phyloP scores from a whole-genome alignment of 2,888 invertebrate species.

The Hedychridium roseum region DNA sequence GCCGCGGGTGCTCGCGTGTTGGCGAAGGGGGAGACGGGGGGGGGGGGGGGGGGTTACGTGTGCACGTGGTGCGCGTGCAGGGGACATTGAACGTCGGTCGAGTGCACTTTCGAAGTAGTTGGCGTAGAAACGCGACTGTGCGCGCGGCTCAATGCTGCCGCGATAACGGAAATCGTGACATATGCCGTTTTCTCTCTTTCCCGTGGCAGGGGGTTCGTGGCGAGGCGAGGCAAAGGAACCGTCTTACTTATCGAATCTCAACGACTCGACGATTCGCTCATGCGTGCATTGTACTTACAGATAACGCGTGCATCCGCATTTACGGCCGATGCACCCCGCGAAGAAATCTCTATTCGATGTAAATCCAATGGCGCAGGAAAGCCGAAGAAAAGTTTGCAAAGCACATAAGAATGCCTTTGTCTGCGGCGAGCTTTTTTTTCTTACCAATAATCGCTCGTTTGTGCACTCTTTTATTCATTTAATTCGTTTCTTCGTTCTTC shows the following conservation, averaged over 20 bases:
- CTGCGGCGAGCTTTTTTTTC: no score
- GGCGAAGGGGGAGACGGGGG: neutral
- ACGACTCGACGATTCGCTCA: slow-evolving; percentile 19
- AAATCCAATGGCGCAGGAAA: no score
- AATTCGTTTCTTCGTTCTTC: no score
- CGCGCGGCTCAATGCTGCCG: slow-evolving; percentile 18
- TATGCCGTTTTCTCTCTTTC: slow-evolving; percentile 30
- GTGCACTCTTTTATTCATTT: no score
- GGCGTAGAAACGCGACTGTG: slow-evolving; percentile 31
- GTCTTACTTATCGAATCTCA: slow-evolving; percentile 32
- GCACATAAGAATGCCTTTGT: no score
- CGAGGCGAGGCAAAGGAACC: slow-evolving; percentile 2
- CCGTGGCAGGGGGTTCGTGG: slow-evolving; percentile 7
- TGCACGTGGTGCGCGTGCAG: slow-evolving; percentile 3
- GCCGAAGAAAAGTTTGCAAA: no score
- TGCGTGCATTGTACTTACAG: no score
- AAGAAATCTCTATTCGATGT: no score
- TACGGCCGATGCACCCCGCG: no score
- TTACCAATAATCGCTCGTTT: no score
- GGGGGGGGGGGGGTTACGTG: neutral
- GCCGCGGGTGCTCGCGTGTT: neutral
- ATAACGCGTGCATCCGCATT: no score
- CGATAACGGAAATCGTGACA: slow-evolving; percentile 40
- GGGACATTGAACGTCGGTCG: slow-evolving; percentile 21
- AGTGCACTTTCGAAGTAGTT: slow-evolving; percentile 41